A percentile compares a stretch with the other conserved stretches of the same genome.
Conservation (phyloP, 2,797 vertebrate genomes). For the Galagoides demidoff region DNA sequence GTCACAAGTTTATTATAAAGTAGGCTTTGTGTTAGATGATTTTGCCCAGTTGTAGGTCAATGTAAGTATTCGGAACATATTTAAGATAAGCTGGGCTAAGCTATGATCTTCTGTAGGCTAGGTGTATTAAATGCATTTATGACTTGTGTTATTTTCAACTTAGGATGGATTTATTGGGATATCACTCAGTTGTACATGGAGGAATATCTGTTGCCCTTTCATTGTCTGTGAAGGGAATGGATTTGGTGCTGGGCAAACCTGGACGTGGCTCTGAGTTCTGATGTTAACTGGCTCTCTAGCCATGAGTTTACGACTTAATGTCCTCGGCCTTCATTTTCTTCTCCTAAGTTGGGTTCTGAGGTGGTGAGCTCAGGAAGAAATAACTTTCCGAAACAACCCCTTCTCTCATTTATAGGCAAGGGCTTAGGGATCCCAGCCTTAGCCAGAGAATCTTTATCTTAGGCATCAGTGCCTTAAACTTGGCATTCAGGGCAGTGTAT, state of each 20-base stretch:
- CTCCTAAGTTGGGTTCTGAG: neutral
- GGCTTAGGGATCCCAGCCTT: too few relatives aligned
- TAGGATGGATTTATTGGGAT: neutral
- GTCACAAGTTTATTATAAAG: neutral
- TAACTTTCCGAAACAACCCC: neutral
- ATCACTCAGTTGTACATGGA: neutral
- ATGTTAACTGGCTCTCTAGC: too few relatives aligned
- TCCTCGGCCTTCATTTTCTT: neutral
- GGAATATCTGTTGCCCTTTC: neutral
- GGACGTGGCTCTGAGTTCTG: neutral
- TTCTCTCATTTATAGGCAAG: neutral
- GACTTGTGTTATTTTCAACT: neutral
- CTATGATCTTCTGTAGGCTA: neutral
- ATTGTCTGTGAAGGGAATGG: neutral
- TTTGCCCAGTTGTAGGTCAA: neutral
- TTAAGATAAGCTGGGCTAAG: neutral
- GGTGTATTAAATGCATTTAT: neutral
- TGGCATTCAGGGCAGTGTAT: neutral
- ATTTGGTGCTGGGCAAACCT: neutral
- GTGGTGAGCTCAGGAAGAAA: neutral
- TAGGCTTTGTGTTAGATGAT: neutral
- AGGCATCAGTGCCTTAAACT: too few relatives aligned
- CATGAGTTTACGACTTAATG: neutral
- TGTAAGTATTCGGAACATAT: neutral
- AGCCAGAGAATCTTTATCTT: neutral